Base-by-base conservation (phyloP, 2,797 vertebrate genomes). In the Gymnoscopelus braueri region DNA sequence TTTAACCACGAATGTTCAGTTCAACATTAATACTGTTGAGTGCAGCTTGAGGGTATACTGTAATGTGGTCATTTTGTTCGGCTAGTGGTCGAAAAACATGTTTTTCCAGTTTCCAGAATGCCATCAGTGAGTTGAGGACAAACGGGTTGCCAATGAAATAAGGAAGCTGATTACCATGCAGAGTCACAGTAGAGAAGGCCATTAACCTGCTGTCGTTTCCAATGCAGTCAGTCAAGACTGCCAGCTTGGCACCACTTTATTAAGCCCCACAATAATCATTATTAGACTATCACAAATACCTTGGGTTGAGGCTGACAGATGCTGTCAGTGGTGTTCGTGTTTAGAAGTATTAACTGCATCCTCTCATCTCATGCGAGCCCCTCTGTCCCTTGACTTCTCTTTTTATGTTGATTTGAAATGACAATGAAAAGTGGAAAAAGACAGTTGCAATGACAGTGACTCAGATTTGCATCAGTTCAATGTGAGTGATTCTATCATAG, bases 81-180 rank as follows among this genome's bases (percentile, higher is more conserved):
- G 9, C 39, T 44, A 44, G 39, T 44, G 39, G 39, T 1, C 8
- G 39, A n/a, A n/a, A 29, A 29, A 29, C 26, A 29, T 29, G 26
- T 29, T 29, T 29, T 35, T 35, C 32, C 32, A 44, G 9, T 9
- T 44, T 10, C 39, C 7, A 9, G 57, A 66, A 19, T 67, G 24
- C 47, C 19, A 54, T 60, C 3, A 65, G 66, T 54, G 35, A 32
- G 55, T 58, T 14, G 6, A 35, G 15, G 44, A 58, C 50, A 54
- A 71, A 60, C 69, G 52, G 55, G 59, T 15, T 71, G 47, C 56
- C 62, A 75, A 71, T 71, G 60, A 73, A 65, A 65, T 54, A 19
- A 47, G 50, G 63, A 51, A 52, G 23, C 23, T 14, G 71, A 80
- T 81, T 52, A 72, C 50, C 19, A 39, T 14, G 26, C 71, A 9